A percentile compares a stretch with the other conserved stretches of the same genome.
These are phyloP conservation scores for Petrocephalus schoutedeni DNA, from an alignment of 2,797 vertebrate species.

Conservation along the genomic window DNA sequence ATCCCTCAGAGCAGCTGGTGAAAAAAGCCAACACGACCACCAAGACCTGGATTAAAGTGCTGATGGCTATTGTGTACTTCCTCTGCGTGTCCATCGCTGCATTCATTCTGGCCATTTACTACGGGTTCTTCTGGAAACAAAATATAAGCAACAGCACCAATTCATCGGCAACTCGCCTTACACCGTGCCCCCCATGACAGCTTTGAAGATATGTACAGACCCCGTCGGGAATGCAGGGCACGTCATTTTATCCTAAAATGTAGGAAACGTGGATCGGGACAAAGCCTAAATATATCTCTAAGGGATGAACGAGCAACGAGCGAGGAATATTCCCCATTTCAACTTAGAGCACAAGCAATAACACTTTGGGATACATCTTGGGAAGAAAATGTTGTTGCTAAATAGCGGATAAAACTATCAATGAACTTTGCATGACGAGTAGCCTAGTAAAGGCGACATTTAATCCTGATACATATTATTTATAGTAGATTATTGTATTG, in stretches of 20 bases:
- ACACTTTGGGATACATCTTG: not conserved
- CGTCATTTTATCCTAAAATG: not conserved
- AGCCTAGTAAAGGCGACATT: not conserved
- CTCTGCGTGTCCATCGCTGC: conserved; percentile 79
- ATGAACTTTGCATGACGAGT: not conserved
- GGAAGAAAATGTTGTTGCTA: not conserved
- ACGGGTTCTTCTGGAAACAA: conserved; percentile 76
- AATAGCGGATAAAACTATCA: not conserved
- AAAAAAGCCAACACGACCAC: conserved; percentile 64
- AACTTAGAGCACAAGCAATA: not conserved
- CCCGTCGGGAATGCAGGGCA: conserved; percentile 20
- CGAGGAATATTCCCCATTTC: not conserved
- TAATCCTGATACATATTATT: not conserved
- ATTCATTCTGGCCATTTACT: conserved; percentile 77
- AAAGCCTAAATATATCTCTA: not conserved
- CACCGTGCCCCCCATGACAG: not conserved
- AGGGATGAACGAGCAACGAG: not conserved
- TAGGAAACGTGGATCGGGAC: not conserved
- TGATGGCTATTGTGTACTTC: conserved; percentile 79
- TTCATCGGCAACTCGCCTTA: conserved; percentile 19
- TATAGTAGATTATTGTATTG: not conserved
- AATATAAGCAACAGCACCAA: conserved; percentile 41
- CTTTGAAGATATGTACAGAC: not conserved
- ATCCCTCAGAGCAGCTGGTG: conserved; percentile 68
- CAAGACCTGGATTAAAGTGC: conserved; percentile 78